Conservation (phyloP, 1,140 invertebrate species). For the Ooceraea biroi region DNA sequence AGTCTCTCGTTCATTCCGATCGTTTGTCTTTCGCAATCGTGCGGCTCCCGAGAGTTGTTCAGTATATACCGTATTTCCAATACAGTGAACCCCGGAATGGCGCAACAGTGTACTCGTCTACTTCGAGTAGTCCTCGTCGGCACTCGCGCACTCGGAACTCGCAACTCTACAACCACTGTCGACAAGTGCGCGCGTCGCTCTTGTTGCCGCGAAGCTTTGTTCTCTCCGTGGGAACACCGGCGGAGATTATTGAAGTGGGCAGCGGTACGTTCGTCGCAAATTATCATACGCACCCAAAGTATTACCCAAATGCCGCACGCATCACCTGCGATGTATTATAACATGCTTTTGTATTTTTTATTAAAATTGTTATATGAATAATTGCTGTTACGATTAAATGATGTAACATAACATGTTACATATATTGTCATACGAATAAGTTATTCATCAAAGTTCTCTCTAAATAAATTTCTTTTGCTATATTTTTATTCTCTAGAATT, state of each 20-base stretch:
- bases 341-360: neutral
- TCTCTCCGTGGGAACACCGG: constrained; percentile 56
- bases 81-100: constrained; percentile 77
- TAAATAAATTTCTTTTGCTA: no score
- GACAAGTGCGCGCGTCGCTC: constrained; percentile 55
- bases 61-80: constrained; percentile 73
- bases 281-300: constrained; percentile 41
- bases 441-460: no score
- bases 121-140: constrained; percentile 77
- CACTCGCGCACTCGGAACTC: constrained; percentile 42
- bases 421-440: no score
- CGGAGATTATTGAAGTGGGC: constrained; percentile 51
- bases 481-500: no score
- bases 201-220: constrained; percentile 56
- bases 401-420: no score
- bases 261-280: constrained; percentile 42
- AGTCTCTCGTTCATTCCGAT: constrained; percentile 67
- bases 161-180: constrained; percentile 24
- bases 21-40: constrained; percentile 83
- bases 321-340: neutral
- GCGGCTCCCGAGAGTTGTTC: constrained; percentile 79
- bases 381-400: no score
- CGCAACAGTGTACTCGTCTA: constrained; percentile 79
- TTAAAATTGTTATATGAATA: neutral
- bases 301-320: neutral